Evolutionary conservation across 2,888 invertebrate genomes (phyloP), one percentile per base, ranked within the genome.

Genomic region (Epicampocera succincta): DNA sequence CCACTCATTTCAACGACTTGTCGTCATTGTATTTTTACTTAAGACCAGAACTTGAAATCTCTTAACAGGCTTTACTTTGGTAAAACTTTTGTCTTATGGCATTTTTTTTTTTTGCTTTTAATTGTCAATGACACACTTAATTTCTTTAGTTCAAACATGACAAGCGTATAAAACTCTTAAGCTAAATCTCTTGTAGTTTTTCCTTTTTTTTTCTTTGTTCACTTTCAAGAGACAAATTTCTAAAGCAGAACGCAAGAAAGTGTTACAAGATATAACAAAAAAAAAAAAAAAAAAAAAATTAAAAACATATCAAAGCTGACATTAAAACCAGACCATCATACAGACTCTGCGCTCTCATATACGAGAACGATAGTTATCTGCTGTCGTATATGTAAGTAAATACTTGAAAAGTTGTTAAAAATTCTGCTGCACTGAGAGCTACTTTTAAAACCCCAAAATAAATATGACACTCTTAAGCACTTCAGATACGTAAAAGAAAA

Each of bases 331-430:
- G 71, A 69, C 52, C 33, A 38, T 46, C 50, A 66, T 33, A 38
- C 44, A 60, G 19, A 52, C 42, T 63, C 50, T 60, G 8, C 33
- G 8, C 9, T 8, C 8, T 1, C 8, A 33, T 33, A 9, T 33
- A 9, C 8, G 33, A 8, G 33, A 8, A 9, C 33, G 8, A 9
- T 9, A 33, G 33, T 33, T 9, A 33, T 5, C 17, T 40, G 8
- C 2, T 19, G 44, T n/a, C 19, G 19, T 33, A 19, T 38, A 21
- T 38, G 54, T 48, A 44, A 63, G 52, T 46, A 54, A 44, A 73
- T 40, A 77, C 77, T 77, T 77, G 15, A 71, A 77, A 77, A 50
- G 48, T 71, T 63, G 63, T 77, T 63, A 54, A 63, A 33, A 77
- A 63, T 56, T 77, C 42, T 71, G 21, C 11, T 74, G 54, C 56